Evolutionary conservation across 2,113 vertebrate species (phyloP), one percentile per base, ranked within the genome.

Genomic region (Puntigrus tetrazona): DNA sequence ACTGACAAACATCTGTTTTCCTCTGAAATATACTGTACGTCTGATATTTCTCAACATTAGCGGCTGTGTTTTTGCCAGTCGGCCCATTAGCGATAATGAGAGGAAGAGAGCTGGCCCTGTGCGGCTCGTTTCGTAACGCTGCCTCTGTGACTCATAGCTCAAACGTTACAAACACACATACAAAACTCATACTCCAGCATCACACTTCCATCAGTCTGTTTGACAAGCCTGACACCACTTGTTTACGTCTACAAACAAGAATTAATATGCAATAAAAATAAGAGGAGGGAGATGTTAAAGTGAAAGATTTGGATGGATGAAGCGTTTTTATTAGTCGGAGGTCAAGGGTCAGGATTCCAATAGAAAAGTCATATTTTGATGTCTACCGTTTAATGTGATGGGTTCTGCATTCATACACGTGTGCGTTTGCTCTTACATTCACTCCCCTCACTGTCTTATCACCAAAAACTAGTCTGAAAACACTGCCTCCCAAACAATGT

Each of bases 221-320:
- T 85, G 84, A 87, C 84, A 87, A 87, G 75, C 36, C 82, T 87
- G 86, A 87, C 86, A 87, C 67, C 75, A 69, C n/a, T 80, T 87
- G 86, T 87, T 87, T 87, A 87, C 67, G 72, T 67, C 79, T 65
- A 50, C 47, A 82, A 75, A 85, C 67, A 83, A 67, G 57, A 85
- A 85, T 85, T 85, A 85, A 85, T 80, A 79, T 78, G 69, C 81
- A 67, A 65, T 74, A 50, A 73, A 81, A 36, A 75, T 34, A 29
- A 69, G 59, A 14, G n/a, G 27, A 7, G 34, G 13, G 74, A 43
- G 8, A 22, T 67, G 36, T 27, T 22, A 18, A 3, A 52, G 70
- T 55, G 74, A 86, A 74, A 8, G 43, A 67, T 72, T 36, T 75
- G 36, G 45, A 79, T 63, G 4, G 72, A 63, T 82, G 77, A 87